Evolutionary conservation across 2,797 vertebrate genomes (phyloP).

Genomic region (Dallia pectoralis): DNA sequence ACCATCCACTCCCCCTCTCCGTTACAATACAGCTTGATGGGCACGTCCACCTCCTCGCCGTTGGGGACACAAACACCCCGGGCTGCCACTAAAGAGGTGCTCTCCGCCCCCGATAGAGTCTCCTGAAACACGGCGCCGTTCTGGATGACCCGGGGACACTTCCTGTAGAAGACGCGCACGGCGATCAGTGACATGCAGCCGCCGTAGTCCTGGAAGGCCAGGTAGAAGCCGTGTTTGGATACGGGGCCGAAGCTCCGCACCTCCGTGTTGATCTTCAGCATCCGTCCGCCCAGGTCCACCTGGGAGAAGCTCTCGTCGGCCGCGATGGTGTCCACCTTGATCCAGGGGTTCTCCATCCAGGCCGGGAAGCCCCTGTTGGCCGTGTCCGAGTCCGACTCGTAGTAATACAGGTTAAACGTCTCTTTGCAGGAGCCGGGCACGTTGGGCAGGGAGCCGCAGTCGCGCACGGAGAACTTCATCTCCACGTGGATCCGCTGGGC

Average conservation of each 20-base stretch:
- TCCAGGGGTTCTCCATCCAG: constrained; percentile 99
- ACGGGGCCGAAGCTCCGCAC: constrained; percentile 95
- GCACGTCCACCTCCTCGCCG: constrained; percentile 95
- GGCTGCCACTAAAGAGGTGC: constrained; percentile 92
- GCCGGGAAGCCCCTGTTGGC: constrained; percentile 88
- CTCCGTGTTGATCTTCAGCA: constrained; percentile 99
- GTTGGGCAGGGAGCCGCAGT: constrained; percentile 97
- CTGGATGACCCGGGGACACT: constrained; percentile 90
- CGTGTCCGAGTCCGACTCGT: constrained; percentile 86
- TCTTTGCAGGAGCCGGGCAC: constrained; percentile 98
- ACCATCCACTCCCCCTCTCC: constrained; percentile 99
- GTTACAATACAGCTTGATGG: constrained; percentile 98
- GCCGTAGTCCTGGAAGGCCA: constrained; percentile 96
- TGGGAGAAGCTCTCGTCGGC: constrained; percentile 98
- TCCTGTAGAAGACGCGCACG: constrained; percentile 94
- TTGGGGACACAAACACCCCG: constrained; percentile 93
- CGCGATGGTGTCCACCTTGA: constrained; percentile 97
- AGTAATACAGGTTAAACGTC: constrained; percentile 98
- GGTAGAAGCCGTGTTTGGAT: constrained; percentile 88
- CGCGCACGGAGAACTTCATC: constrained; percentile 98
- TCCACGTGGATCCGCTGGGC: constrained; percentile 97
- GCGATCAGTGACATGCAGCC: constrained; percentile 98
- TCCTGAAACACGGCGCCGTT: constrained; percentile 94
- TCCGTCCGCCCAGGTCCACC: constrained; percentile 92
- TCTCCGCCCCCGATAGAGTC: constrained; percentile 94